These are phyloP conservation scores for Micoletzkya japonica DNA, from an alignment of 2,888 invertebrate species.

Conservation along the genomic window DNA sequence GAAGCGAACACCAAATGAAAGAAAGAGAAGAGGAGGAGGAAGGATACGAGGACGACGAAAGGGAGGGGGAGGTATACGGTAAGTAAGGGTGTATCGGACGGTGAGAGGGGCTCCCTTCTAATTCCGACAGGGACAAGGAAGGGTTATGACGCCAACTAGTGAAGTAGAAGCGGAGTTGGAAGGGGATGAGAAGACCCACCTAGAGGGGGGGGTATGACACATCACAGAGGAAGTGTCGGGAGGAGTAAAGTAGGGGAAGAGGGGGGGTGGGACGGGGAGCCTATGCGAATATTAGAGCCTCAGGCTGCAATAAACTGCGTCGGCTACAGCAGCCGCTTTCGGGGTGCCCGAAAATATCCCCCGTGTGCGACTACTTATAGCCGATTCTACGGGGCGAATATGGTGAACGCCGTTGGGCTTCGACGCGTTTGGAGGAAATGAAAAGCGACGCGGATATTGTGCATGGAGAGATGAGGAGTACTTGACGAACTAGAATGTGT, in stretches of 20 bases:
- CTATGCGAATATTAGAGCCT: constrained; percentile 9
- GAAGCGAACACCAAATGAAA: neutral
- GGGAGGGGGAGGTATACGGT: no score
- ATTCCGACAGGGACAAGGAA: no score
- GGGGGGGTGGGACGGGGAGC: neutral
- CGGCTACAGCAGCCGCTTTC: no score
- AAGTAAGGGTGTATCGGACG: neutral
- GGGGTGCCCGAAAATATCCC: no score
- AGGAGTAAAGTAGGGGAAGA: neutral
- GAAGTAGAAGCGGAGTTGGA: constrained; percentile 4
- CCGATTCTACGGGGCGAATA: neutral
- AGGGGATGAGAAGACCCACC: neutral
- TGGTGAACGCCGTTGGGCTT: neutral
- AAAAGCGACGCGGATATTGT: constrained; percentile 2
- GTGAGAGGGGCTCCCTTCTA: neutral
- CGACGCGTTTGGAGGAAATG: no score
- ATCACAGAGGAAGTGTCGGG: neutral
- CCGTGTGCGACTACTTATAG: neutral
- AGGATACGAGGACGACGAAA: neutral
- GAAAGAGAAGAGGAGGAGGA: constrained; percentile 5
- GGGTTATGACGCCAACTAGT: neutral
- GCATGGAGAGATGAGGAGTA: neutral
- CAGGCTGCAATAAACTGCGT: constrained; percentile 7
- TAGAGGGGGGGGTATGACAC: neutral
- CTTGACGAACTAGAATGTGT: constrained; percentile 1